These are phyloP conservation scores for Epistrophe grossulariae DNA, from an alignment of 2,888 invertebrate species.

Conservation along the genomic window DNA sequence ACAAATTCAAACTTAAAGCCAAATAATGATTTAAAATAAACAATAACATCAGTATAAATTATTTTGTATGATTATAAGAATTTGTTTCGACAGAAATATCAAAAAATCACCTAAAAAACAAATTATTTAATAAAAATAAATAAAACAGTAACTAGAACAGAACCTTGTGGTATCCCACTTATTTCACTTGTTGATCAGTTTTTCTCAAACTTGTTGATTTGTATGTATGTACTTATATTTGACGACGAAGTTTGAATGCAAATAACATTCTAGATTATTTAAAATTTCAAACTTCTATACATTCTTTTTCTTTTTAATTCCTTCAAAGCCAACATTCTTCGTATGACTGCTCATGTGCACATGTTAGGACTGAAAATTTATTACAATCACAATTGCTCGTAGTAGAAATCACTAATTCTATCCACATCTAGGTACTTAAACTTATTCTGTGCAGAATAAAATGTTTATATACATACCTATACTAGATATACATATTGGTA, in stretches of 20 bases:
- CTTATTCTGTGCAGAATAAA: slow-evolving; percentile 6
- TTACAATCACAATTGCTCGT: too few species aligned
- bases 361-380: slow-evolving; percentile 40
- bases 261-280: background rate
- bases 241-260: background rate
- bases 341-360: slow-evolving; percentile 54
- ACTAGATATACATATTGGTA: too few species aligned
- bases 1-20: too few species aligned
- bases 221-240: background rate
- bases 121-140: background rate
- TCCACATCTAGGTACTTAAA: background rate
- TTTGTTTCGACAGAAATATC: too few species aligned
- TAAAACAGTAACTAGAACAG: background rate
- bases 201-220: background rate
- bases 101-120: background rate
- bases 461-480: too few species aligned
- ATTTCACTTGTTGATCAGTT: background rate
- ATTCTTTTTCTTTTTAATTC: background rate
- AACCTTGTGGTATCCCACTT: background rate
- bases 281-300: background rate
- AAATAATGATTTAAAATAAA: too few species aligned
- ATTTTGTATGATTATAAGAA: too few species aligned
- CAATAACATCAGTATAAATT: too few species aligned
- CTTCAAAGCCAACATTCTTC: background rate
- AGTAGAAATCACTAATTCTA: background rate